Evolutionary conservation across 2,113 vertebrate genomes (phyloP), one percentile per base, ranked within the genome.

Genomic region (Bos javanicus): DNA sequence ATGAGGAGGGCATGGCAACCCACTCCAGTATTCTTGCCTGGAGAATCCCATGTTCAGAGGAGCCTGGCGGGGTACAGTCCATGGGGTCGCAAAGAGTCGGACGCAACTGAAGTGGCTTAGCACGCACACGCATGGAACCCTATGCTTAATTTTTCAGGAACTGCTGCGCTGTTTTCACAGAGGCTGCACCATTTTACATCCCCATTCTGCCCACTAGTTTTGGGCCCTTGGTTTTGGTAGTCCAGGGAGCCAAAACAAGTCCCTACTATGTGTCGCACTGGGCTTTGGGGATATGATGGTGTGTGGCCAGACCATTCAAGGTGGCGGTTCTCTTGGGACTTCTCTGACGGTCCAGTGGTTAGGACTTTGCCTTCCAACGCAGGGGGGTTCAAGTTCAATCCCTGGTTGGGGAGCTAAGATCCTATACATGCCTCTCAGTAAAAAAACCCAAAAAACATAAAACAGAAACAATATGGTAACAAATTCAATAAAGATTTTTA

Each of bases 71-170:
- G 5, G 19, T 36, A 3, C n/a, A 71, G 64, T 11, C 9, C n/a
- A 6, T 1, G 10, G n/a, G n/a, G 3, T 23, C 0, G 1, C 64
- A 36, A 36, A 71, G 19, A 12, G n/a, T 6, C 2, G 1, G n/a
- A 71, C 64, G 23, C 5, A 5, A 36, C 64, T 71, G 64, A 71
- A 71, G 36, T 19, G 12, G 1, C 67, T 39, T 39, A 71, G 67
- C 10, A 23, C 1, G 2, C n/a, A 39, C 19, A 71, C 17, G 6
- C 60, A 36, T 2, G 33, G 36, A n/a, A 33, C 39, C 56, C 52
- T 26, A 33, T n/a, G 39, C 14, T 57, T 48, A n/a, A 8, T 25
- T 39, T 87, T 82, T 50, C 50, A 74, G 60, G n/a, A 26, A 12
- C 2, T 0, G 1, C 23, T 7, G 12, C 2, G 2, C 28, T 39